phyloP scores from a whole-genome alignment of 1,140 invertebrate species.

The Dendrolimus kikuchii region DNA sequence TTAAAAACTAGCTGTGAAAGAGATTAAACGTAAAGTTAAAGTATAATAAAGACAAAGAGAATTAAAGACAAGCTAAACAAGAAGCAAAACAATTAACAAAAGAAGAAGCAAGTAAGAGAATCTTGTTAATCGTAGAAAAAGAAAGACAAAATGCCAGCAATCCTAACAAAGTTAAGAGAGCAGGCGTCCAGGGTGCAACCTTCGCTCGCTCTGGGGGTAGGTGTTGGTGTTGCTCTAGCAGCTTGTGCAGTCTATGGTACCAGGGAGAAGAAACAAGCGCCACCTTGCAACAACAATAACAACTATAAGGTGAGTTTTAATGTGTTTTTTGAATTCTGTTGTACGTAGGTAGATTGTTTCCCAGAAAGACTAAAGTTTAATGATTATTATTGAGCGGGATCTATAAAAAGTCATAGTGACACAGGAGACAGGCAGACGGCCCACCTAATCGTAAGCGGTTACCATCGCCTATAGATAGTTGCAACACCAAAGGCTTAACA shows the following conservation, averaged over 20 bases:
- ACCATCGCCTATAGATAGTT: too few relatives aligned
- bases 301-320: conserved; percentile 54
- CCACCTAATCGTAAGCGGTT: background rate
- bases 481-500: too few relatives aligned
- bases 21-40: too few relatives aligned
- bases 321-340: background rate
- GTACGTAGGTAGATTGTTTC: background rate
- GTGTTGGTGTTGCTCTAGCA: conserved; percentile 54
- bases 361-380: too few relatives aligned
- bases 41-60: too few relatives aligned
- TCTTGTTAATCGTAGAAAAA: too few relatives aligned
- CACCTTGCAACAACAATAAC: conserved; percentile 57
- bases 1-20: too few relatives aligned
- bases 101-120: too few relatives aligned
- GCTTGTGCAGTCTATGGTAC: conserved; percentile 61
- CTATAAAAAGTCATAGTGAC: too few relatives aligned
- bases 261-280: conserved; percentile 51
- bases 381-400: too few relatives aligned
- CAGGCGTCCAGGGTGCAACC: conserved; percentile 69
- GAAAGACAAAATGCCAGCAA: conserved; percentile 53
- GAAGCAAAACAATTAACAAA: too few relatives aligned
- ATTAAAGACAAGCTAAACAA: too few relatives aligned
- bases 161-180: conserved; percentile 57
- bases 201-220: conserved; percentile 72
- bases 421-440: background rate